These are phyloP conservation scores for Polyergus mexicanus DNA, from an alignment of 1,140 invertebrate species.

Conservation along the genomic window DNA sequence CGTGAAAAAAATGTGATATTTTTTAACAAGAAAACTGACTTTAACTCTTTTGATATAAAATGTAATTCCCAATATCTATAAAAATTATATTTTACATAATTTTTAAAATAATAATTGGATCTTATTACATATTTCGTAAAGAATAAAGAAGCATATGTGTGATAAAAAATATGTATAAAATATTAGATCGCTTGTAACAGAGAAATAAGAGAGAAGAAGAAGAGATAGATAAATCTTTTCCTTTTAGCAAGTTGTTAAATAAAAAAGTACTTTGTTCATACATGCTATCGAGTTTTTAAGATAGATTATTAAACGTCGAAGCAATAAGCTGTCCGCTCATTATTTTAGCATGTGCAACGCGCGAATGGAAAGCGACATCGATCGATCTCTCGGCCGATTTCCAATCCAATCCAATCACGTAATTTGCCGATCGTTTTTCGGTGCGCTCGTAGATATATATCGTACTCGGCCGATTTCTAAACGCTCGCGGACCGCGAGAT, in stretches of 20 bases:
- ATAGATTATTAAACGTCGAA: conserved; percentile 46
- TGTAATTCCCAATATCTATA: background rate
- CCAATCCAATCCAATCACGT: conserved; percentile 58
- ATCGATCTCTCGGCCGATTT: conserved; percentile 51
- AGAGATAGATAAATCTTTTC: background rate
- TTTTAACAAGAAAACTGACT: background rate
- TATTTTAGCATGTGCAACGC: conserved; percentile 29
- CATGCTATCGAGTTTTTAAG: background rate
- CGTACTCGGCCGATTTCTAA: conserved; percentile 36
- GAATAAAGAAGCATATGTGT: background rate
- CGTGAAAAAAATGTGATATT: background rate
- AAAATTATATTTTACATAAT: background rate
- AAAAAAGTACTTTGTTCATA: background rate
- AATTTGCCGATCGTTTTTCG: conserved; percentile 59
- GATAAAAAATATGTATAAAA: background rate
- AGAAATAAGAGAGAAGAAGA: too few relatives aligned
- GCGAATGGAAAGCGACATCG: conserved; percentile 60
- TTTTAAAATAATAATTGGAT: background rate
- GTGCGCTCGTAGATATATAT: background rate
- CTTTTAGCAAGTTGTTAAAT: background rate
- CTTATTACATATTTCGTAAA: background rate
- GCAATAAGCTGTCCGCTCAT: conserved; percentile 44
- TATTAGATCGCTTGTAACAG: background rate
- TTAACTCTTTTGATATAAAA: background rate
- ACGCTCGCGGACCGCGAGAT: background rate